Evolutionary conservation across 2,113 vertebrate genomes (phyloP).

Genomic region (Rhea americana): DNA sequence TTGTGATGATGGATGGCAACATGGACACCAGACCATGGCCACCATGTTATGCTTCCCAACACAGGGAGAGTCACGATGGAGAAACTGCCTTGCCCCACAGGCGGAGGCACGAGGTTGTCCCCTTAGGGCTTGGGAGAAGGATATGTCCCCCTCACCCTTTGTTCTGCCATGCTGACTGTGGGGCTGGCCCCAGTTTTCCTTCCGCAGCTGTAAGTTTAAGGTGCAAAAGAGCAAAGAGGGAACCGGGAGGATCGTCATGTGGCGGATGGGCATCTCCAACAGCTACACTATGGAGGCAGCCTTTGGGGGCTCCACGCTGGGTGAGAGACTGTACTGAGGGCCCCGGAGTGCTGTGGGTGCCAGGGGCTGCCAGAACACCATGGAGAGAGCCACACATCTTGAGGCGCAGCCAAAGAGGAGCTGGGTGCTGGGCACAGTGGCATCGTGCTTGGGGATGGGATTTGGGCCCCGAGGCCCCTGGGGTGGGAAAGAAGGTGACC

Average conservation of each 20-base stretch:
- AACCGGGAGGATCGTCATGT: constrained; percentile 90
- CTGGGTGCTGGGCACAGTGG: accelerated
- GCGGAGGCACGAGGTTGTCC: accelerated
- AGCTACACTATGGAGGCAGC: constrained; percentile 94
- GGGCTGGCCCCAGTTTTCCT: constrained; percentile 82
- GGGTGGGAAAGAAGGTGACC: background rate
- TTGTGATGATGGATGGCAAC: accelerated
- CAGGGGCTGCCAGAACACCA: too few species aligned
- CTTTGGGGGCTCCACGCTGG: constrained; percentile 89
- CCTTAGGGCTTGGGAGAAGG: accelerated
- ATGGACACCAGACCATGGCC: too few species aligned
- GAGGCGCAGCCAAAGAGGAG: background rate
- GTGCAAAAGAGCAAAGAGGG: constrained; percentile 91
- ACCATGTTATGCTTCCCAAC: too few species aligned
- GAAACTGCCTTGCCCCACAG: too few species aligned
- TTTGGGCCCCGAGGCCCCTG: background rate
- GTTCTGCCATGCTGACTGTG: accelerated
- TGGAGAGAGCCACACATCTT: background rate
- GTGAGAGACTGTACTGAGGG: constrained; percentile 60
- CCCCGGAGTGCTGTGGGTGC: too few species aligned
- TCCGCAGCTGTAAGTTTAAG: constrained; percentile 90
- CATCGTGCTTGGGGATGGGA: accelerated
- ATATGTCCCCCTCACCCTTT: too few species aligned
- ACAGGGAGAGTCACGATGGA: too few species aligned
- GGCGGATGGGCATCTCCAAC: constrained; percentile 89